These are phyloP conservation scores for Hapalemur alaotrensis DNA, from an alignment of 2,797 vertebrate species.

Conservation along the genomic window DNA sequence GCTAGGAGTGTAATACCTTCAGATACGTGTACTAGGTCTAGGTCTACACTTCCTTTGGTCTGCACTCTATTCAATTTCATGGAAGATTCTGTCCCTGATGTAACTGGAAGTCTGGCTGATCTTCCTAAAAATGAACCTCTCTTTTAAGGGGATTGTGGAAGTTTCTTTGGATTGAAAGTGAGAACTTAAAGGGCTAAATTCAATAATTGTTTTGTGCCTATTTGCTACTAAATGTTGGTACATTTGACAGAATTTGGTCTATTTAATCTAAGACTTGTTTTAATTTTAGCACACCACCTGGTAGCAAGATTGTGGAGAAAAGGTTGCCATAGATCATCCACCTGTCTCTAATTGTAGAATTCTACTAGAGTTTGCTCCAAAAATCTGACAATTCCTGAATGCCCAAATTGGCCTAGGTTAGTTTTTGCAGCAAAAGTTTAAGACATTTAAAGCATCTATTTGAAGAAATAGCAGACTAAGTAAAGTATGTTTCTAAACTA, in stretches of 20 bases:
- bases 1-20: not conserved
- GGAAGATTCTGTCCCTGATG: not conserved
- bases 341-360: not conserved
- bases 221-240: not conserved
- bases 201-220: not conserved
- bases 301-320: not conserved
- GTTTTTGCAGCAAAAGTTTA: constrained; percentile 19
- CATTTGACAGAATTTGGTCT: not conserved
- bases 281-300: constrained; percentile 8
- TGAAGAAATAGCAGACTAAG: constrained; percentile 6
- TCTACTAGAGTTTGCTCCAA: not conserved
- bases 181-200: constrained; percentile 6
- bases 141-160: not conserved
- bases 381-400: not conserved
- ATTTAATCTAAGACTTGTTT: not conserved
- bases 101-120: not conserved
- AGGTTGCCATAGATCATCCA: not conserved
- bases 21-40: not conserved
- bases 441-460: constrained; percentile 29
- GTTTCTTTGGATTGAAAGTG: not conserved
- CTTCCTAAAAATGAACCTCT: not conserved
- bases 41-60: not conserved
- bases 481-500: constrained; percentile 13
- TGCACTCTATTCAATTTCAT: not conserved
- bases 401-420: not conserved